Evolutionary conservation across 2,113 vertebrate species (phyloP).

Genomic region (Platanista minor): DNA sequence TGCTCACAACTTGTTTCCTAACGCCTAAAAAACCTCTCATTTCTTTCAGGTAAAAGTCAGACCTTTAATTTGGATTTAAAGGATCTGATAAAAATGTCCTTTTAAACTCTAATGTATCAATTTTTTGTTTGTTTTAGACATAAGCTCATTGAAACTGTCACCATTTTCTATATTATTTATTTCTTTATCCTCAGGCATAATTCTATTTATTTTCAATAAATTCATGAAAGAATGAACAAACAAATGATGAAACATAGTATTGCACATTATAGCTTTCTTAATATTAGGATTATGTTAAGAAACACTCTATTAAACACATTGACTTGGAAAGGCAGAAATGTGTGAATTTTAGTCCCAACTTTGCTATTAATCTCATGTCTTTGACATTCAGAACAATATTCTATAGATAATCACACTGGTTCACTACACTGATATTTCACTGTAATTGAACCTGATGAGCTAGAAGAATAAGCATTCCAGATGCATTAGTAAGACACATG

Average conservation of each 20-base stretch:
- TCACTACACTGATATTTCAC: background rate
- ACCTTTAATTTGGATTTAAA: background rate
- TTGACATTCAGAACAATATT: background rate
- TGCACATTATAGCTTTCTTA: background rate
- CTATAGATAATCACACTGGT: background rate
- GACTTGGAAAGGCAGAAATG: background rate
- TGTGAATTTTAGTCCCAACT: background rate
- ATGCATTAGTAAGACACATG: background rate
- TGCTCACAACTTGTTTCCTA: background rate
- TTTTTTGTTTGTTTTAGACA: background rate
- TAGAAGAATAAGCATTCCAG: background rate
- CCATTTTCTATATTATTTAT: background rate
- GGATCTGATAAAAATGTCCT: background rate
- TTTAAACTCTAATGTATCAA: background rate
- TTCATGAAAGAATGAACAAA: background rate
- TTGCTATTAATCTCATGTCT: background rate
- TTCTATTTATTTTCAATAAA: background rate
- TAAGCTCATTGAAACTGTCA: background rate
- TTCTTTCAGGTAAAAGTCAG: background rate
- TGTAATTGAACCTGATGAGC: background rate
- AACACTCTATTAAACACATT: background rate
- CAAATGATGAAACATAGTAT: background rate
- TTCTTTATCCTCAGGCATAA: background rate
- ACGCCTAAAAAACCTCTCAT: background rate
- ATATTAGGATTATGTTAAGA: background rate